Evolutionary conservation across 2,888 invertebrate species (phyloP).

Genomic region (Spisula solida): DNA sequence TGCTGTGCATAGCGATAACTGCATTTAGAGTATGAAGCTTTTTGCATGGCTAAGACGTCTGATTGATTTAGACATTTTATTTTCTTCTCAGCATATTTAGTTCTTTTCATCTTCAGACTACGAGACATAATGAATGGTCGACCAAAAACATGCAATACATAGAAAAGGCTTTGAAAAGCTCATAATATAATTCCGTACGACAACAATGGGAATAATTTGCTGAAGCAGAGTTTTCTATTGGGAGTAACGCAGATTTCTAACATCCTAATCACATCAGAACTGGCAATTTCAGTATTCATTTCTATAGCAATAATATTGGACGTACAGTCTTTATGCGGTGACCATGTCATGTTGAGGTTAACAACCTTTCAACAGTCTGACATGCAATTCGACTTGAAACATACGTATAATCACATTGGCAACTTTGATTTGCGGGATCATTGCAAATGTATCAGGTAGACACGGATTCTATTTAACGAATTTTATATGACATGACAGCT

Average conservation of each 20-base stretch:
- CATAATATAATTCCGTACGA: not conserved
- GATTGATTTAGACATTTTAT: not conserved
- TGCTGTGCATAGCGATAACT: not conserved
- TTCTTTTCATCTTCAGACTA: not conserved
- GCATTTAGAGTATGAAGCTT: not conserved
- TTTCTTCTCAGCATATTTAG: not conserved
- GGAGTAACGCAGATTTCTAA: not conserved
- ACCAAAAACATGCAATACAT: not conserved
- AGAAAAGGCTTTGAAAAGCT: not conserved
- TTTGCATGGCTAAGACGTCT: not conserved
- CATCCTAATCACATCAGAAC: not conserved
- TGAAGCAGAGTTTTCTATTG: not conserved
- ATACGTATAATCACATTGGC: too few relatives aligned
- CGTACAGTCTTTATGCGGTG: too few relatives aligned
- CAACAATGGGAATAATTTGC: not conserved
- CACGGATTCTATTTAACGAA: too few relatives aligned
- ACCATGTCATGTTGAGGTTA: too few relatives aligned
- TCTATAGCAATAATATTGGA: too few relatives aligned
- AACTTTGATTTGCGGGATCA: too few relatives aligned
- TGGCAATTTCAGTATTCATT: too few relatives aligned
- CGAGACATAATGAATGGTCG: not conserved
- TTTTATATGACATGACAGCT: too few relatives aligned
- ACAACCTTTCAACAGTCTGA: too few relatives aligned
- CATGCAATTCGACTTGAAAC: too few relatives aligned
- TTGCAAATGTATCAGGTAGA: too few relatives aligned